phyloP scores from a whole-genome alignment of 2,797 vertebrate species.

The Molossus alvarezi region DNA sequence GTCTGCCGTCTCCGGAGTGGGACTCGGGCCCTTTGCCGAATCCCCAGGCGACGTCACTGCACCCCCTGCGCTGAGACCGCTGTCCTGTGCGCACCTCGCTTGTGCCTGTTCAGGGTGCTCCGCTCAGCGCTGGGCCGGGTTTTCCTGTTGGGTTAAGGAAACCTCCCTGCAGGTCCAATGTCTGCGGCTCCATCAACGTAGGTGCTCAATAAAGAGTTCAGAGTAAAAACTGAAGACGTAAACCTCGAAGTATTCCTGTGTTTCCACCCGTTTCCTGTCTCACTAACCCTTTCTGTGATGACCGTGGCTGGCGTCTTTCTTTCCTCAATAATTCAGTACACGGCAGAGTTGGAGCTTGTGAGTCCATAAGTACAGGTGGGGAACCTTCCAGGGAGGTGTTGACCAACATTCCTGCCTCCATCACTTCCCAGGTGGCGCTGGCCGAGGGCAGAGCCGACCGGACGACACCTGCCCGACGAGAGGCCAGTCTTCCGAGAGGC shows the following conservation, averaged over 20 bases:
- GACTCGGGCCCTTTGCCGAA: neutral
- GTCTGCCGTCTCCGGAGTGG: neutral
- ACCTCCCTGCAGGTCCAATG: rapidly evolving
- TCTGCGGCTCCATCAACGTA: no score
- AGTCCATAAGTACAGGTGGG: neutral
- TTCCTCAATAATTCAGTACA: neutral
- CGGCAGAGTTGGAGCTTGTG: neutral
- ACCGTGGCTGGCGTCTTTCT: neutral
- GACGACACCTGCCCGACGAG: neutral
- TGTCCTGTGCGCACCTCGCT: rapidly evolving
- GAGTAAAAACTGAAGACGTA: neutral
- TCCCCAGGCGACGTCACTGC: rapidly evolving
- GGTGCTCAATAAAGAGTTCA: no score
- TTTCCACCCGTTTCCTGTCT: neutral
- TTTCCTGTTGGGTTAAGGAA: neutral
- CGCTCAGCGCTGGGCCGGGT: rapidly evolving
- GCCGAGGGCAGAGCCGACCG: neutral
- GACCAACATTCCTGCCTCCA: neutral
- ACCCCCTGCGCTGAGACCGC: neutral
- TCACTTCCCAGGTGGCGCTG: neutral
- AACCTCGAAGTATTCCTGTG: neutral
- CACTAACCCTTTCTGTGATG: neutral
- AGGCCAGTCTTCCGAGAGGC: neutral
- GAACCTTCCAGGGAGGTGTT: neutral
- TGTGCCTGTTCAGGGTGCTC: no score